Percentiles rank a stretch among this genome's conserved stretches.
phyloP scores from a whole-genome alignment of 2,888 invertebrate species.

The Dromius quadrimaculatus region DNA sequence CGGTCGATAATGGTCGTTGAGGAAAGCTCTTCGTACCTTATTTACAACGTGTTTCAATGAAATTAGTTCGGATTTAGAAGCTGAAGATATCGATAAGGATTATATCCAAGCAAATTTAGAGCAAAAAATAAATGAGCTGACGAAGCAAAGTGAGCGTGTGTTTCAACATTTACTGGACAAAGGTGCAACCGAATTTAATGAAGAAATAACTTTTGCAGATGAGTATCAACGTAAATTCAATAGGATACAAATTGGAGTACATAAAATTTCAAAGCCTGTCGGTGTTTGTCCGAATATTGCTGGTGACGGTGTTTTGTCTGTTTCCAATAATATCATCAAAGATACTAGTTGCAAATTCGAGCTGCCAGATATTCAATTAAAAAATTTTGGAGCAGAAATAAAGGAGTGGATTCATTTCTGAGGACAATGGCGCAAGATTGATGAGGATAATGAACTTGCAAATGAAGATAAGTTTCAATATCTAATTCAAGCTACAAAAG shows the following conservation, averaged over 20 bases:
- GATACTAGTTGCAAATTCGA: slow-evolving; percentile 18
- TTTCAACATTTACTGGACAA: slow-evolving; percentile 9
- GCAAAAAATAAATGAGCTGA: not conserved
- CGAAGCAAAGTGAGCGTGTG: not conserved
- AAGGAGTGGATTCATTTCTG: slow-evolving; percentile 40
- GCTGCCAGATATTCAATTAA: slow-evolving; percentile 28
- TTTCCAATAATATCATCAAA: not conserved
- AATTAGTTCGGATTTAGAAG: slow-evolving; percentile 1
- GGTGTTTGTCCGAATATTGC: not conserved
- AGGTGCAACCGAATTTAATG: not conserved
- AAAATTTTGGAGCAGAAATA: slow-evolving; percentile 30
- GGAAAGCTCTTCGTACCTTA: too few relatives aligned
- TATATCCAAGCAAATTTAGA: not conserved
- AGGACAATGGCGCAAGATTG: slow-evolving; percentile 30
- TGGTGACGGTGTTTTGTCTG: not conserved
- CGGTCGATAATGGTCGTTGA: too few relatives aligned
- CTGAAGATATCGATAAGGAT: not conserved
- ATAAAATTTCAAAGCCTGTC: not conserved
- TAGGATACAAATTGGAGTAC: not conserved
- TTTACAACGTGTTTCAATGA: too few relatives aligned
- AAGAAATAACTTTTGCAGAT: not conserved
- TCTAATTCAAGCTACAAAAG: not conserved
- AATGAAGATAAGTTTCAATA: slow-evolving; percentile 35
- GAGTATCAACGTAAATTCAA: slow-evolving; percentile 21
- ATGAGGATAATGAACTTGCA: slow-evolving; percentile 38